phyloP scores from a whole-genome alignment of 2,113 vertebrate genomes.

The Rhinolophus ferrumequinum region DNA sequence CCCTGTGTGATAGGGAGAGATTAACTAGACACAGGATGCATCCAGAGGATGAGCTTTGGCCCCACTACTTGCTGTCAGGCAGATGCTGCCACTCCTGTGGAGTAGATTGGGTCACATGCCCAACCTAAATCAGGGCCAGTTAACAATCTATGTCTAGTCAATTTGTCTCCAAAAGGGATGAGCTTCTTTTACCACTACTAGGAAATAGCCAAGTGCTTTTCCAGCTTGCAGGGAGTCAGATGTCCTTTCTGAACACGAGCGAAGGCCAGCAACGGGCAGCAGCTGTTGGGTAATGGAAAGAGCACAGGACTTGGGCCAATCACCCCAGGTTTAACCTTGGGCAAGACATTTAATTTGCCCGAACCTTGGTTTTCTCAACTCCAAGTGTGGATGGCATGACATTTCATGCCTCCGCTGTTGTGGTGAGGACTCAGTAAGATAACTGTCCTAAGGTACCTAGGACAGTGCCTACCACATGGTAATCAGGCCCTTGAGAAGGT shows the following conservation, averaged over 20 bases:
- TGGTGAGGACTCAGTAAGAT: neutral
- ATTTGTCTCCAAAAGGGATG: conserved; percentile 79
- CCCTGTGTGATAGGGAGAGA: neutral
- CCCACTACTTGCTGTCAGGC: neutral
- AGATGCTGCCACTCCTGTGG: neutral
- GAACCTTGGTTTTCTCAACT: neutral
- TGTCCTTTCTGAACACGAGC: neutral
- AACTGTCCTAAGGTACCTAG: neutral
- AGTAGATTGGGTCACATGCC: neutral
- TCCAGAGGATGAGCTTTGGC: neutral
- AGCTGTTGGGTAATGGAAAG: neutral
- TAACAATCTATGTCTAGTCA: conserved; percentile 37
- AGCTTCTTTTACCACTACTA: neutral
- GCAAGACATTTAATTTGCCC: neutral
- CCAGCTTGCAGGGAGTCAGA: neutral
- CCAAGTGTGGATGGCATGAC: neutral
- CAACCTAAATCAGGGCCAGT: neutral
- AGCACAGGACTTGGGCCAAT: neutral
- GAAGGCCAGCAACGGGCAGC: neutral
- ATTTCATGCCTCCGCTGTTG: neutral
- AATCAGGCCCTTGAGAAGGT: neutral
- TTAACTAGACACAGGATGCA: neutral
- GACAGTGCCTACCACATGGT: neutral
- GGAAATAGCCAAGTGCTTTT: neutral
- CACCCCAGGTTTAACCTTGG: neutral